These are phyloP conservation scores for Aphelenchoides besseyi DNA, from an alignment of 1,140 invertebrate species.

Conservation along the genomic window DNA sequence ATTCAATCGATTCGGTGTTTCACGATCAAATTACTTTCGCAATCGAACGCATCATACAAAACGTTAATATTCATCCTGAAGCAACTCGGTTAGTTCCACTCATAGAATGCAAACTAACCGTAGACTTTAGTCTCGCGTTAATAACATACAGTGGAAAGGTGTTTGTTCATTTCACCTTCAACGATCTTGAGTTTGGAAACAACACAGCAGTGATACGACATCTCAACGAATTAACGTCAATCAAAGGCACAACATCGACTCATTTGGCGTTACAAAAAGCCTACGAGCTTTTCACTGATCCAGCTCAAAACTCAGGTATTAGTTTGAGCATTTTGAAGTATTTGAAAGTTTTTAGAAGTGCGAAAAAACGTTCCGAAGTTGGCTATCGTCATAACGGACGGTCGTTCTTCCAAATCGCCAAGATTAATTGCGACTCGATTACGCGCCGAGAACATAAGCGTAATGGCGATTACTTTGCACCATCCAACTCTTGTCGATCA, in stretches of 20 bases:
- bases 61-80: slow-evolving; percentile 60
- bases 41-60: slow-evolving; percentile 53
- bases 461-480: slow-evolving; percentile 52
- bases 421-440: slow-evolving; percentile 32
- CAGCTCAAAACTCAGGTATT: slow-evolving; percentile 34
- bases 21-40: slow-evolving; percentile 57
- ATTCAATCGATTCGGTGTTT: slow-evolving; percentile 56
- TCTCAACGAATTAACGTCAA: slow-evolving; percentile 48
- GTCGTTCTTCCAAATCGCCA: slow-evolving; percentile 44
- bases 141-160: slow-evolving; percentile 59
- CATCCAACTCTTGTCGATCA: slow-evolving; percentile 49
- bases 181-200: slow-evolving; percentile 48
- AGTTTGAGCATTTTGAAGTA: not conserved
- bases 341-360: slow-evolving; percentile 36
- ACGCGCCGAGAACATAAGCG: slow-evolving; percentile 23
- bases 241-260: slow-evolving; percentile 59
- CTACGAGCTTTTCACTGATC: slow-evolving; percentile 48
- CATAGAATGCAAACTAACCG: not conserved
- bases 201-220: slow-evolving; percentile 51
- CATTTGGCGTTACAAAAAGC: slow-evolving; percentile 54
- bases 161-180: slow-evolving; percentile 60
- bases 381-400: slow-evolving; percentile 55
- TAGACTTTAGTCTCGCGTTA: slow-evolving; percentile 44
- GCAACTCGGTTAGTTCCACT: slow-evolving; percentile 50
- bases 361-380: slow-evolving; percentile 51